Percentiles rank a stretch among this genome's conserved stretches.
Conservation (phyloP, 2,888 invertebrate species). For the Napeogenes inachia region DNA sequence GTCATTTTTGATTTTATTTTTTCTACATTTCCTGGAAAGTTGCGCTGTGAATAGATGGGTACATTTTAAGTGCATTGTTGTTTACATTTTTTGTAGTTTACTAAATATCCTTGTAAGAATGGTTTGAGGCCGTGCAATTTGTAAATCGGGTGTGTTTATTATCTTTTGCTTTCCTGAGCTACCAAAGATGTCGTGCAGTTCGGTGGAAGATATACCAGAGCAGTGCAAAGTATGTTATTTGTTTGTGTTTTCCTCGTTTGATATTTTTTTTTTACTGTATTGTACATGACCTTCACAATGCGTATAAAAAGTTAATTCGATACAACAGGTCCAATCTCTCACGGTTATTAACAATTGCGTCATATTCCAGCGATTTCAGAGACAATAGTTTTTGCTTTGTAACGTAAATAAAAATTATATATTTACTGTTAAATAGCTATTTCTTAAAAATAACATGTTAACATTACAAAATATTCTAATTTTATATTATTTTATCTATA, state of each 20-base stretch:
- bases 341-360: constrained; percentile 26
- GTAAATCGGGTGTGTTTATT: background rate
- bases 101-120: constrained; percentile 19
- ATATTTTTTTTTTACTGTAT: constrained; percentile 38
- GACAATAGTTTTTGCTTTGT: constrained; percentile 12
- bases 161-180: background rate
- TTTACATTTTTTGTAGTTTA: constrained; percentile 16
- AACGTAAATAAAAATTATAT: constrained; percentile 18
- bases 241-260: constrained; percentile 34
- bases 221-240: constrained; percentile 57
- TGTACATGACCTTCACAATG: constrained; percentile 22
- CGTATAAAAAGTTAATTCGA: constrained; percentile 16
- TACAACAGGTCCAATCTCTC: constrained; percentile 16
- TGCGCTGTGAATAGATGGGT: constrained; percentile 7
- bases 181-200: constrained; percentile 62
- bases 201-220: constrained; percentile 66
- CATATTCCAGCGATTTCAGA: constrained; percentile 22
- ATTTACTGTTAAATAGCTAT: constrained; percentile 2
- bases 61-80: constrained; percentile 8
- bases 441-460: too few relatives aligned
- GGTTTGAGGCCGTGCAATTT: constrained; percentile 6
- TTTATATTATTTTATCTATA: too few relatives aligned
- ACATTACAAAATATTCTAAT: too few relatives aligned
- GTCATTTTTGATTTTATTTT: background rate
- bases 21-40: constrained; percentile 3